Percentiles rank a stretch among this genome's conserved stretches.
Evolutionary conservation across 2,113 vertebrate genomes (phyloP).

Genomic region (Daubentonia madagascariensis): DNA sequence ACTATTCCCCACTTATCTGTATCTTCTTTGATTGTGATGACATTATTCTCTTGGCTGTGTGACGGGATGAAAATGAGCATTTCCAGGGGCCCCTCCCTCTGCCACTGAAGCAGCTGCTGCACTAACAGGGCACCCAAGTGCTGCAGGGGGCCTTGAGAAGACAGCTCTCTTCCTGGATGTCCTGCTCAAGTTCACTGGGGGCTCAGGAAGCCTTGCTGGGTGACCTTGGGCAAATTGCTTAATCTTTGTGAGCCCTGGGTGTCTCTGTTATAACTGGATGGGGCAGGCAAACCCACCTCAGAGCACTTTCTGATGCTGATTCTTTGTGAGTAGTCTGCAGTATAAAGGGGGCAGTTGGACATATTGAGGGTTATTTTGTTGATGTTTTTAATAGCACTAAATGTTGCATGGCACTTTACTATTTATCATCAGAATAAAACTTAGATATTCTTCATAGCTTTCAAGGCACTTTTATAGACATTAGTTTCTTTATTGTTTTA

Average conservation of each 20-base stretch:
- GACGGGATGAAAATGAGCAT: not conserved
- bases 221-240: not conserved
- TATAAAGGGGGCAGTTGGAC: no score
- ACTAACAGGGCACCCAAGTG: accelerated
- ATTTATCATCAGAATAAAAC: not conserved
- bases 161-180: not conserved
- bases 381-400: not conserved
- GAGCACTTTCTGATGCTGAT: not conserved
- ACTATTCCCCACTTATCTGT: not conserved
- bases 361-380: not conserved
- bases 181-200: accelerated
- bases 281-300: not conserved
- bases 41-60: not conserved
- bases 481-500: not conserved
- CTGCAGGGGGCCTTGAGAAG: not conserved
- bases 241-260: not conserved
- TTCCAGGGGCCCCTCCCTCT: not conserved
- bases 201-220: not conserved
- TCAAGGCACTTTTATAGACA: not conserved
- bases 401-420: not conserved
- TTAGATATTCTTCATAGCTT: not conserved
- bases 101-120: not conserved
- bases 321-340: not conserved
- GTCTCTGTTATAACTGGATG: not conserved
- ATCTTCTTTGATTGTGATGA: not conserved